phyloP scores from a whole-genome alignment of 2,888 invertebrate genomes.

The Platycnemis pennipes region DNA sequence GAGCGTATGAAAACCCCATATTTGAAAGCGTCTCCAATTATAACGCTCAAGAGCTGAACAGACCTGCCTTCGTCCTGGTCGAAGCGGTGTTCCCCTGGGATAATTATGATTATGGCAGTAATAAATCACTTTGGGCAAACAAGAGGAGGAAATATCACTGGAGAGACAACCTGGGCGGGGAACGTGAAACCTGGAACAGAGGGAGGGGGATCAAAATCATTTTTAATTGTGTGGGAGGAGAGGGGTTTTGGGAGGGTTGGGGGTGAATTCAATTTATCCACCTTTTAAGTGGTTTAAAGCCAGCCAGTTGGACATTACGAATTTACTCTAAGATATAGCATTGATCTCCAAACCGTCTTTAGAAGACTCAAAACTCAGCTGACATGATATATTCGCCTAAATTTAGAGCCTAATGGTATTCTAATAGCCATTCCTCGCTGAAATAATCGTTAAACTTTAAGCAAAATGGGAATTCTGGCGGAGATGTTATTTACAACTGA shows the following conservation, averaged over 20 bases:
- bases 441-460: no score
- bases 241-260: neutral
- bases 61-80: constrained; percentile 32
- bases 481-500: no score
- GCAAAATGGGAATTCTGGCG: no score
- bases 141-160: constrained; percentile 34
- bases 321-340: neutral
- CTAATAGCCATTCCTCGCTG: neutral
- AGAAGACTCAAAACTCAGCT: neutral
- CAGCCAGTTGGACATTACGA: neutral
- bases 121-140: constrained; percentile 59
- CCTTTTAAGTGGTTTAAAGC: neutral
- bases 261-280: neutral
- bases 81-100: constrained; percentile 12
- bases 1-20: constrained; percentile 50
- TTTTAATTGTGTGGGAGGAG: neutral
- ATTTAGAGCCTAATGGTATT: neutral
- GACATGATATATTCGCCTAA: neutral
- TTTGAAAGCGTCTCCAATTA: constrained; percentile 61
- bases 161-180: neutral
- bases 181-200: neutral
- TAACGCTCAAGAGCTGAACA: constrained; percentile 48
- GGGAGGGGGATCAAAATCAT: neutral
- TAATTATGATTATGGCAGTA: constrained; percentile 54
- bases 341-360: neutral